Base-by-base conservation (phyloP, 2,888 invertebrate species). In the Dinocampus coccinellae region DNA sequence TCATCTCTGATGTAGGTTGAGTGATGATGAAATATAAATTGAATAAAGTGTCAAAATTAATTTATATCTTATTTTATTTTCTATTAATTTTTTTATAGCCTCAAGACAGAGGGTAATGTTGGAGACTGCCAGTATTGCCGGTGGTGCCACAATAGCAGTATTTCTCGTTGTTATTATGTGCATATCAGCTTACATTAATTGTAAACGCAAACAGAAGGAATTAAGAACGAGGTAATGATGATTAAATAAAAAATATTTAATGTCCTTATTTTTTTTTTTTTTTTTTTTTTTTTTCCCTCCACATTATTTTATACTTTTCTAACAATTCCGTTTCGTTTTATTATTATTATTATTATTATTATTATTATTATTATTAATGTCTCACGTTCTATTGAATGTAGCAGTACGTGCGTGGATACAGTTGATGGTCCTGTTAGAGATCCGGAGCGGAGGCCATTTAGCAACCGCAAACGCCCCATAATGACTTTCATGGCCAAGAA, bases 81-180 rank as follows among this genome's bases (percentile, higher is more conserved):
- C 24, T 62, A 20, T 47, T 66, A 61, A 26, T 63, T 33, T 63
- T 36, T 29, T 61, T 89, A 61, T 88, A 92, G 92, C 94, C 88
- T 92, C 93, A 85, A 92, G 94, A 88, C 92, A 93, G 86, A 92
- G 93, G 88, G 92, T 93, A 87, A 93, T 95, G 93, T 91, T 95
- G 89, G 94, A 95, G 90, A 95, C 93, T 84, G 95, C 95, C 84
- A 94, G 94, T 88, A 95, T 95, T 89, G 95, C 95, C 81, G 93
- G 94, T 85, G 95, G 95, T 85, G 95, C 94, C 83, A 93, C 93
- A 81, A 87, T 87, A 85, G 87, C 87, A 82, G 86, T 87, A 82
- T 87, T 87, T 79, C 85, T 87, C 78, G 87, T 86, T 82, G 86
- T 87, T 81, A 86, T 87, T 77, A 87, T 87, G 81, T 87, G 87